Conservation (phyloP, 1,140 invertebrate genomes). For the Galendromus occidentalis region DNA sequence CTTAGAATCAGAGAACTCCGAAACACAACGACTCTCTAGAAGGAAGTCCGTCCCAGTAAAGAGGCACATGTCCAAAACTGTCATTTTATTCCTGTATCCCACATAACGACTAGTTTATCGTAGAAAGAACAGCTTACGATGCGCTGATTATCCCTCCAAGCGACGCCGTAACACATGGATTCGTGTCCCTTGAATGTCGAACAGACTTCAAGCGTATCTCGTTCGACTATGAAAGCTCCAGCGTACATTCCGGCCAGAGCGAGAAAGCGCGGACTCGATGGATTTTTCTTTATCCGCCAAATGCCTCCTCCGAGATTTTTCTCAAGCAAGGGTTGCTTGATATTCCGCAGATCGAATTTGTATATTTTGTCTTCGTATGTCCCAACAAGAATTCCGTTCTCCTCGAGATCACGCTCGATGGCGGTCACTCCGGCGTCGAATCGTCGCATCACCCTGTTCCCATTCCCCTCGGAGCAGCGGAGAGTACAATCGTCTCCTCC, state of each 20-base stretch:
- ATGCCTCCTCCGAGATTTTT: neutral
- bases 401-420: neutral
- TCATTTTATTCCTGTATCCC: neutral
- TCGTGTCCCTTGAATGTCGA: neutral
- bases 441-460: neutral
- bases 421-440: neutral
- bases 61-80: no score
- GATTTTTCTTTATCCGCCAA: neutral
- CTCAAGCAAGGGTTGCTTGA: neutral
- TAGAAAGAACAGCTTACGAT: neutral
- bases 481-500: neutral
- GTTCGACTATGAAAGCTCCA: neutral
- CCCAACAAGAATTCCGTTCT: neutral
- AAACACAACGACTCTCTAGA: no score
- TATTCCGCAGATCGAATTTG: neutral
- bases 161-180: neutral
- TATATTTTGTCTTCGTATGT: constrained; percentile 5
- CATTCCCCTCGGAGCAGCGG: neutral
- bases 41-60: no score
- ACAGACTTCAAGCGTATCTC: neutral
- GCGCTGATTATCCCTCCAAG: neutral
- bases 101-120: neutral
- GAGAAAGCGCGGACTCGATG: neutral
- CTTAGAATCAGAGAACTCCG: no score
- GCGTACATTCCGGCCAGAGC: constrained; percentile 8